A percentile compares a stretch with the other conserved stretches of the same genome.
Conservation (phyloP, 2,888 invertebrate species). For the Tanypteryx hageni region DNA sequence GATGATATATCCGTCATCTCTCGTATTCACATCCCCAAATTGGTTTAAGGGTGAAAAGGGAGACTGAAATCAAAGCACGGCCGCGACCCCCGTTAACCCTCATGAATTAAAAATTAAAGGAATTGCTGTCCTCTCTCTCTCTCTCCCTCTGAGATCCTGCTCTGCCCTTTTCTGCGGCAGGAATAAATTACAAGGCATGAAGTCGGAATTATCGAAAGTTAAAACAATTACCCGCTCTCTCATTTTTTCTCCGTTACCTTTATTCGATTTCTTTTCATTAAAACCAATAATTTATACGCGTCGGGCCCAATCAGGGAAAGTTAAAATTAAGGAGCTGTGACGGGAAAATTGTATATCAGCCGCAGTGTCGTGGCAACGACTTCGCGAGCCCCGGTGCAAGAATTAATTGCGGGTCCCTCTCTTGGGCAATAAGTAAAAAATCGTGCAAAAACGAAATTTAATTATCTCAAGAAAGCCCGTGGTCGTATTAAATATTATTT, state of each 20-base stretch:
- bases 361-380: too few relatives aligned
- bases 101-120: slow-evolving; percentile 12
- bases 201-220: not conserved
- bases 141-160: not conserved
- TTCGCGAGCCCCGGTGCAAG: too few relatives aligned
- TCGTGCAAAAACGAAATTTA: too few relatives aligned
- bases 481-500: too few relatives aligned
- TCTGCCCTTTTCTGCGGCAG: not conserved
- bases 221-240: not conserved
- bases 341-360: too few relatives aligned
- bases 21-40: not conserved
- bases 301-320: not conserved
- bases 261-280: not conserved
- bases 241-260: not conserved
- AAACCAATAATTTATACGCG: not conserved
- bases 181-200: slow-evolving; percentile 13
- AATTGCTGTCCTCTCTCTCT: not conserved
- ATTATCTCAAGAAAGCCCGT: too few relatives aligned
- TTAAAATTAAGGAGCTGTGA: not conserved
- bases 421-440: too few relatives aligned
- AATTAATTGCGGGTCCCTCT: too few relatives aligned
- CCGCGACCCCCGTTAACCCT: not conserved
- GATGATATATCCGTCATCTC: not conserved
- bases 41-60: not conserved
- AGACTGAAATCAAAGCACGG: not conserved